A percentile compares a stretch with the other conserved stretches of the same genome.
Evolutionary conservation across 2,888 invertebrate species (phyloP).

Genomic region (Chalcosyrphus nemorum): DNA sequence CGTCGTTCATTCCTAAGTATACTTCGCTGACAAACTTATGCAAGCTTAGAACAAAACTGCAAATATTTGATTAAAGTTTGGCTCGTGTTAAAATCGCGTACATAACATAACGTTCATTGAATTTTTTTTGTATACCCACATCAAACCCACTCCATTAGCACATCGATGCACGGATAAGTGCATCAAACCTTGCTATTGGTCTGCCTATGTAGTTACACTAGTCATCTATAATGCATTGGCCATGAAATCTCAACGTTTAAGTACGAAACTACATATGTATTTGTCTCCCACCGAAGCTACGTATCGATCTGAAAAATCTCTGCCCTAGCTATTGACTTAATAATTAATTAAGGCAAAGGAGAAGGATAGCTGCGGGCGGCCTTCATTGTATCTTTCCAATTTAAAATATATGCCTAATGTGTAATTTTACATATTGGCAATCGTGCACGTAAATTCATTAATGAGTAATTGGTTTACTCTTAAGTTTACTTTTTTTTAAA

Average conservation of each 20-base stretch:
- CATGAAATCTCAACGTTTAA: constrained; percentile 3
- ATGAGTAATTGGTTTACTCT: background rate
- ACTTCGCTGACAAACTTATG: background rate
- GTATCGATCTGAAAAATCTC: background rate
- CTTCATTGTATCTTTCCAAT: background rate
- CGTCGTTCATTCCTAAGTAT: constrained; percentile 12
- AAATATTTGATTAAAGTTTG: constrained; percentile 23
- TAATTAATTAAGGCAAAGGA: constrained; percentile 16
- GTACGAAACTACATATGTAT: background rate
- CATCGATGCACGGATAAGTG: background rate
- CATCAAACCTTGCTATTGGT: constrained; percentile 20
- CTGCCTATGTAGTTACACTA: background rate
- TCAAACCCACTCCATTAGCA: constrained; percentile 5
- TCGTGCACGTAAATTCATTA: background rate
- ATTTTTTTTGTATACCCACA: background rate
- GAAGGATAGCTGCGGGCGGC: background rate
- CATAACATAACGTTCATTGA: background rate
- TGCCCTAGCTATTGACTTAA: background rate
- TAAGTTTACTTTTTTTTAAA: background rate
- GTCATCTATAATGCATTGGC: constrained; percentile 6
- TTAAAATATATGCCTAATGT: background rate
- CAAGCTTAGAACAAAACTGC: constrained; percentile 13
- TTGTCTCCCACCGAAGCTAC: background rate
- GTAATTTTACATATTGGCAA: background rate
- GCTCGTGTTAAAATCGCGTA: constrained; percentile 3